phyloP scores from a whole-genome alignment of 1,140 invertebrate species.

The Ephestia elutella region DNA sequence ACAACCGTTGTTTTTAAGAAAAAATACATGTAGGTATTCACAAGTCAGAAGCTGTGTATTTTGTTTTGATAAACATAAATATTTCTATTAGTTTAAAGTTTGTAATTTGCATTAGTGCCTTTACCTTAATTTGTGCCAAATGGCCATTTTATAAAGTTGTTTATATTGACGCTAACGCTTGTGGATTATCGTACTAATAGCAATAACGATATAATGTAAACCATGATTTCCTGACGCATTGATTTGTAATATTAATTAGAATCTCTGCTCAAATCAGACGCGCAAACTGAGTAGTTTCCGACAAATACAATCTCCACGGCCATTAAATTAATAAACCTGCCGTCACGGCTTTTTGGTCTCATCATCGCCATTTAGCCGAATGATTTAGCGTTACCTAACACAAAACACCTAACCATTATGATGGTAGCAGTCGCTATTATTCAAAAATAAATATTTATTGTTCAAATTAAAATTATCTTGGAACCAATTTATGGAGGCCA shows the following conservation, averaged over 20 bases:
- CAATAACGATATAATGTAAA: neutral
- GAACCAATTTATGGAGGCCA: neutral
- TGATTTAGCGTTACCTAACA: neutral
- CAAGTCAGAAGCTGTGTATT: too few relatives aligned
- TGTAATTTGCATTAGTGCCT: too few relatives aligned
- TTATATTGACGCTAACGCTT: neutral
- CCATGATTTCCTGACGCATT: slow-evolving; percentile 21
- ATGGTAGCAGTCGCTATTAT: neutral
- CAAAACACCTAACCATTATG: neutral
- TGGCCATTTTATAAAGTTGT: neutral
- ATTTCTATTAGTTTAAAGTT: too few relatives aligned
- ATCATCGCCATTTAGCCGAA: neutral
- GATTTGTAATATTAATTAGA: slow-evolving; percentile 31
- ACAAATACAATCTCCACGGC: slow-evolving; percentile 12
- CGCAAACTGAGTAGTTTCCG: slow-evolving; percentile 23
- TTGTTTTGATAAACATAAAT: too few relatives aligned
- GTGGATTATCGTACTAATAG: neutral
- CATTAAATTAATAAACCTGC: slow-evolving; percentile 13
- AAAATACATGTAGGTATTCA: too few relatives aligned
- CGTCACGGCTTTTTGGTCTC: neutral
- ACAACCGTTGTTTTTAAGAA: too few relatives aligned
- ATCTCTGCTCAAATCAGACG: slow-evolving; percentile 23
- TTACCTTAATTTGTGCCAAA: neutral
- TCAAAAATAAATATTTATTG: neutral
- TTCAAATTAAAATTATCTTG: neutral